Base-by-base conservation (phyloP, 2,113 vertebrate species). In the Ailurus styani region DNA sequence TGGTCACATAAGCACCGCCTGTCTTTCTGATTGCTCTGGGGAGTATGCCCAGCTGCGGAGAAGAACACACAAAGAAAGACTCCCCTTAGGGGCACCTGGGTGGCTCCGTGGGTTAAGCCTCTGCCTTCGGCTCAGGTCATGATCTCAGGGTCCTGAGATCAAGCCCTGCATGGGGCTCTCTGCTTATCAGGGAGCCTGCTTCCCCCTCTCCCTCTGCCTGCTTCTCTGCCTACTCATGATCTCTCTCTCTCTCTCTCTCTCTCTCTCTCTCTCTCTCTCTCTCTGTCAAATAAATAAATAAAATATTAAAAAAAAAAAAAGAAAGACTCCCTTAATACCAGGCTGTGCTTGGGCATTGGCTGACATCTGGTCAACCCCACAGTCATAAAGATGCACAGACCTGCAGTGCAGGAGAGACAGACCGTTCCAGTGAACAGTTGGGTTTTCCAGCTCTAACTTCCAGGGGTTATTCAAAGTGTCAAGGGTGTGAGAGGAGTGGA, bases 401-500 rank as follows among this genome's bases (percentile, higher is more conserved):
- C 20, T 0, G 2, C 29, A 64, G 60, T 3, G 47, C 47, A 29
- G 62, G 89, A 96, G 84, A 85, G 72, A 42, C 73, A 93, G 94
- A 97, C 17, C 60, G 84, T 50, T 66, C 11, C 72, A 90, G 62
- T 96, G 85, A 97, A 96, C 88, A 95, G 93, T 55, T 57, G 50
- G 57, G 85, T 97, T 98, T 97, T 98, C 87, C 94, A 91, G 10
- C 66, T 96, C 64, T 93, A 55, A 90, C 86, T 90, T 97, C 85
- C 95, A 97, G 72, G 75, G 92, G 75, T 97, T 98, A 97, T 97
- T 96, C 81, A 83, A 91, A 98, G 92, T 97, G 84, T 90, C 81
- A 96, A 50, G 84, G 50, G 87, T 87, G 77, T 31, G 62, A 91
- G 82, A 34, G 31, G 66, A 93, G 68, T 54, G n/a, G 68, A 95